Percentiles rank a stretch among this genome's conserved stretches.
Conservation (phyloP, 2,797 vertebrate species). For the Sebastes umbrosus region DNA sequence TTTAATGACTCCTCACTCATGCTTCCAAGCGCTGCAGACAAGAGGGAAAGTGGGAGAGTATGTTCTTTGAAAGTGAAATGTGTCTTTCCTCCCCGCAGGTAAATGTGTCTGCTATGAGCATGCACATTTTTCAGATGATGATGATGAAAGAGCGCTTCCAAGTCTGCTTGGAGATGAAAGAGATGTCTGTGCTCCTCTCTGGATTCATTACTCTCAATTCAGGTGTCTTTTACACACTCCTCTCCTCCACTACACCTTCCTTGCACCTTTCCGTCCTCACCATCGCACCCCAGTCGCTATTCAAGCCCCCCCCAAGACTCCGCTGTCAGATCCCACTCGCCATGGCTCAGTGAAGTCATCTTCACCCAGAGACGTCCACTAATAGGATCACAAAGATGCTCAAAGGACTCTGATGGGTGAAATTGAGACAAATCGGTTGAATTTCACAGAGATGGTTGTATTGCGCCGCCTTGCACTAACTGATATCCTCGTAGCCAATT, state of each 20-base stretch:
- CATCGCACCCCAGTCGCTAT: background rate
- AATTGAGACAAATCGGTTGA: slow-evolving; percentile 79
- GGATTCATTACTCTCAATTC: slow-evolving; percentile 82
- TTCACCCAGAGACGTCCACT: slow-evolving; percentile 58
- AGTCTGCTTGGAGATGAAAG: slow-evolving; percentile 79
- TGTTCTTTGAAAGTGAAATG: slow-evolving; percentile 69
- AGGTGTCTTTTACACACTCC: slow-evolving; percentile 69
- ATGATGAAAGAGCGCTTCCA: slow-evolving; percentile 75
- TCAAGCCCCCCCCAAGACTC: background rate
- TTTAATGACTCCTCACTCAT: slow-evolving; percentile 48
- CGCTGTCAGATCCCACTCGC: slow-evolving; percentile 56
- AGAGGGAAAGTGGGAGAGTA: slow-evolving; percentile 30
- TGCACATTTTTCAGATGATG: slow-evolving; percentile 69
- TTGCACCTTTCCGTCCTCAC: slow-evolving; percentile 30
- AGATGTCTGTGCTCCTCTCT: slow-evolving; percentile 66
- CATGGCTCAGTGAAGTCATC: slow-evolving; percentile 65
- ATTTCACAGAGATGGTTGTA: slow-evolving; percentile 40
- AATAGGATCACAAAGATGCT: slow-evolving; percentile 72
- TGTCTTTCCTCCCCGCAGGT: slow-evolving; percentile 59
- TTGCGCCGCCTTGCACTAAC: slow-evolving; percentile 16
- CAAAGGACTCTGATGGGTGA: slow-evolving; percentile 69
- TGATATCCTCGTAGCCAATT: slow-evolving; percentile 35
- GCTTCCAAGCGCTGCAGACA: slow-evolving; percentile 46
- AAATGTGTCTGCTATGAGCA: slow-evolving; percentile 52
- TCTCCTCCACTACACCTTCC: slow-evolving; percentile 29